Evolutionary conservation across 1,140 invertebrate species (phyloP).

Genomic region (Drosophila subpulchrella): DNA sequence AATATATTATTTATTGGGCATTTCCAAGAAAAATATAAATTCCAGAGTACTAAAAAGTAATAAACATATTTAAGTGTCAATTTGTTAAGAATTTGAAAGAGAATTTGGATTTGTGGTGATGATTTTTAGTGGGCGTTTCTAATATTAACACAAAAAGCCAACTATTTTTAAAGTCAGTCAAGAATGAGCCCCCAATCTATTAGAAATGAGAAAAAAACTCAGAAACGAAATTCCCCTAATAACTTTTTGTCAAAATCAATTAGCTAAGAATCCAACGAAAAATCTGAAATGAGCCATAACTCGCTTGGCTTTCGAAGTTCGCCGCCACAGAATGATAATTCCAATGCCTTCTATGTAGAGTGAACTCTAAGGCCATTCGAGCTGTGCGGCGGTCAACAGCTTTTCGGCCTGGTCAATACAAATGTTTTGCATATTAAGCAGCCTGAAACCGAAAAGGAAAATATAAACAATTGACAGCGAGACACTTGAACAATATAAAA

Average conservation of each 20-base stretch:
- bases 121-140: too few species aligned
- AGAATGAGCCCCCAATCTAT: background rate
- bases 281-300: background rate
- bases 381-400: slow-evolving; percentile 59
- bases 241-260: background rate
- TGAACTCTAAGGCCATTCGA: slow-evolving; percentile 50
- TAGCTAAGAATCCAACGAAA: slow-evolving; percentile 1
- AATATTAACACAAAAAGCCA: too few species aligned
- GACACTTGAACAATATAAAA: slow-evolving; percentile 22
- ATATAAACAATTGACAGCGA: slow-evolving; percentile 72
- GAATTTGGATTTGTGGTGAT: too few species aligned
- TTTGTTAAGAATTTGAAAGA: background rate
- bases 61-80: background rate
- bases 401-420: slow-evolving; percentile 66
- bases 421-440: slow-evolving; percentile 77
- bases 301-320: slow-evolving; percentile 16
- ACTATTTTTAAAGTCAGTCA: background rate
- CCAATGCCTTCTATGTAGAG: slow-evolving; percentile 41
- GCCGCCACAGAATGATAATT: slow-evolving; percentile 42
- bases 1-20: too few species aligned
- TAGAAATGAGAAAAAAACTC: background rate
- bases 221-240: background rate
- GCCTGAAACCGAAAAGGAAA: slow-evolving; percentile 55
- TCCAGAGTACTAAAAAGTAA: too few species aligned
- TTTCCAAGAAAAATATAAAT: too few species aligned